Base-by-base conservation (phyloP, 2,797 vertebrate genomes). In the Silurus aristotelis region DNA sequence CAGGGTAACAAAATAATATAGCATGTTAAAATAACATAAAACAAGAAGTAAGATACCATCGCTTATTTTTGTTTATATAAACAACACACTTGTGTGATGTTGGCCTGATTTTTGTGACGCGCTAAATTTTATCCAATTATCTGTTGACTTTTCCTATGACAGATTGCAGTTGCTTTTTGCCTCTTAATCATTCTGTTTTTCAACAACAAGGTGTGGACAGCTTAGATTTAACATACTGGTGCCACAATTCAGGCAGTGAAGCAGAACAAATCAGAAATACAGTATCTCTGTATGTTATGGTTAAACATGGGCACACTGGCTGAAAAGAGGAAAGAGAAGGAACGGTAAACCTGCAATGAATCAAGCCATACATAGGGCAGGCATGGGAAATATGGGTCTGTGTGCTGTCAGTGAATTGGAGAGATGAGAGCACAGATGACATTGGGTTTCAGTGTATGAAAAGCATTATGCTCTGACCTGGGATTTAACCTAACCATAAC, bases 391-490 rank as follows among this genome's bases (percentile, higher is more conserved):
- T 75, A 86, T 86, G 87, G 70, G 82, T 73, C 60, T 67, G n/a
- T 78, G 61, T 68, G 67, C 31, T 82, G 66, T 80, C 76, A 48
- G 76, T 64, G 85, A 86, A 82, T 80, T 72, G 79, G 52, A 85
- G 64, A 80, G 17, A 31, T 81, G 46, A 83, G 71, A 43, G 6
- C 63, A 77, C 70, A 72, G 85, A 83, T 73, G 78, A 64, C 83
- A 85, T 83, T 78, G 78, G 12, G 56, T 82, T 72, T 79, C 83
- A 55, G 56, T 82, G 82, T 77, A 84, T 89, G 89, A 86, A 88
- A 89, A 55, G 60, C 86, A 88, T 89, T 90, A 89, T 20, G 27
- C 46, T 43, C 71, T 85, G 87, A 88, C 85, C 77, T 85, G 82
- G 81, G 58, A 64, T 79, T 86, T 86, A 86, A 89, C 85, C 87